Evolutionary conservation across 2,113 vertebrate genomes (phyloP).

Genomic region (Xenopus tropicalis): UCB_Xtro_10.0 CM004443.2:68614501-68615000

Average conservation of each 20-base stretch:
- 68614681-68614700: neutral
- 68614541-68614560: slow-evolving; percentile 40
- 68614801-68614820: slow-evolving; percentile 55
- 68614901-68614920: slow-evolving; percentile 19
- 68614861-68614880: slow-evolving; percentile 48
- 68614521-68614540: slow-evolving; percentile 43
- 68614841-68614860: slow-evolving; percentile 60
- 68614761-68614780: slow-evolving; percentile 55
- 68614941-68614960: slow-evolving; percentile 19
- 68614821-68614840: slow-evolving; percentile 57
- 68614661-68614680: neutral
- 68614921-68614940: neutral
- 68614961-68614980: slow-evolving; percentile 33
- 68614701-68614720: neutral
- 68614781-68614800: slow-evolving; percentile 46
- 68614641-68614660: neutral
- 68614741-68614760: slow-evolving; percentile 49
- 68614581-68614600: slow-evolving; percentile 13
- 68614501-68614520: slow-evolving; percentile 21
- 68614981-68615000: slow-evolving; percentile 11
- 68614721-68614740: slow-evolving; percentile 33
- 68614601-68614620: neutral
- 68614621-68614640: neutral
- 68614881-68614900: slow-evolving; percentile 40
- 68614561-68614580: slow-evolving; percentile 36